A percentile compares a stretch with the other conserved stretches of the same genome.
phyloP scores from a whole-genome alignment of 2,797 vertebrate genomes.

The Diplodus puntazzo region DNA sequence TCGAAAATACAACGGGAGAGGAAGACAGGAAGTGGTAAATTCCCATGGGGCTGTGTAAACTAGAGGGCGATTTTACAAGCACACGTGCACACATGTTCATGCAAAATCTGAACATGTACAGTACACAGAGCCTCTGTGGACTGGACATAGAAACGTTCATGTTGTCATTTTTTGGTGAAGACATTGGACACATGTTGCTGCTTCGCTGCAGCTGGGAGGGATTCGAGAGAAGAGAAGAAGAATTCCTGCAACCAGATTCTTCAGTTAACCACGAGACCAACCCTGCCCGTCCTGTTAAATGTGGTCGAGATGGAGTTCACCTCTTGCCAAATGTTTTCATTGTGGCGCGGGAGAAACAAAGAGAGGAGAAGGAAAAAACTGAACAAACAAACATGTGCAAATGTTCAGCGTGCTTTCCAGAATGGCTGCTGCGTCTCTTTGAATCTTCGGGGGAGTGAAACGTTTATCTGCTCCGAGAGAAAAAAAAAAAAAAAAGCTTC shows the following conservation, averaged over 20 bases:
- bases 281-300: background rate
- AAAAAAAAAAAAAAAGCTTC: constrained; percentile 17
- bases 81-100: constrained; percentile 41
- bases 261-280: background rate
- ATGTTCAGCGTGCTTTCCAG: background rate
- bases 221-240: constrained; percentile 4
- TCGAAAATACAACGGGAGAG: constrained; percentile 16
- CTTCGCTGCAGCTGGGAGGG: constrained; percentile 31
- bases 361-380: background rate
- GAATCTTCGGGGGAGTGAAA: constrained; percentile 7
- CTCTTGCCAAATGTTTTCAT: background rate
- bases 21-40: constrained; percentile 63
- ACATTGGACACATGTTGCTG: constrained; percentile 51
- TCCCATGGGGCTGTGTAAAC: constrained; percentile 63
- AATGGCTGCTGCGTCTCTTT: constrained; percentile 7
- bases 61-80: constrained; percentile 45
- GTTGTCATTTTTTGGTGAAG: constrained; percentile 40
- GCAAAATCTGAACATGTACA: constrained; percentile 39
- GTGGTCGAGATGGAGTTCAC: background rate
- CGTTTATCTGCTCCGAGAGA: constrained; percentile 15
- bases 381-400: background rate
- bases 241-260: constrained; percentile 28
- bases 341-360: background rate
- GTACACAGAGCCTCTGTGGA: constrained; percentile 21
- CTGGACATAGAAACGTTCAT: constrained; percentile 24